Evolutionary conservation across 2,888 invertebrate species (phyloP).

Genomic region (Coelinius sp.): DNA sequence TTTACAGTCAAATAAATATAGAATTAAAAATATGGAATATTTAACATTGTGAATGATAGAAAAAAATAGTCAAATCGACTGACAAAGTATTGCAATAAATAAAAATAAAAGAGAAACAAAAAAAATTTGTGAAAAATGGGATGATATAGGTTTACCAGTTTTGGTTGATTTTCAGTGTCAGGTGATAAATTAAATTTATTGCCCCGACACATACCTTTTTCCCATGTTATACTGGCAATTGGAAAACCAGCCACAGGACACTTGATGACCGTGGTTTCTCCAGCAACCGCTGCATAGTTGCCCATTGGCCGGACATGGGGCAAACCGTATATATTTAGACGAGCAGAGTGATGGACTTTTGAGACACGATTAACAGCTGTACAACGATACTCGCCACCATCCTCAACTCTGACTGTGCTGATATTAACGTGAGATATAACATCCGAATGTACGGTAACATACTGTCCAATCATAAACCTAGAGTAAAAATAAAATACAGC

Average conservation of each 20-base stretch:
- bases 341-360: conserved; percentile 84
- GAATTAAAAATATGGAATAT: neutral
- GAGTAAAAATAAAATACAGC: neutral
- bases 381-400: conserved; percentile 91
- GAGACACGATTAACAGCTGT: conserved; percentile 88
- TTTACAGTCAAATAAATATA: conserved; percentile 15
- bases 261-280: conserved; percentile 86
- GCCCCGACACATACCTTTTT: conserved; percentile 78
- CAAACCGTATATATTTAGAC: conserved; percentile 90
- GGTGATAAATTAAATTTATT: conserved; percentile 31
- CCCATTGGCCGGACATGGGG: conserved; percentile 91
- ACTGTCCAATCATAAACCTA: conserved; percentile 91
- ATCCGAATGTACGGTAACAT: conserved; percentile 92
- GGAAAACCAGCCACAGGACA: conserved; percentile 93
- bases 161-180: neutral
- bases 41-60: neutral
- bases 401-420: conserved; percentile 88
- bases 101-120: conserved; percentile 4
- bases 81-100: neutral
- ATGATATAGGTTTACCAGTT: neutral
- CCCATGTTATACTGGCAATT: conserved; percentile 90
- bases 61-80: neutral
- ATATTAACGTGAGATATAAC: conserved; percentile 95
- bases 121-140: conserved; percentile 14
- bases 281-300: conserved; percentile 89